A percentile compares a stretch with the other conserved stretches of the same genome.
Conservation (phyloP, 1,140 invertebrate genomes). For the Trachelipus rathkii region DNA sequence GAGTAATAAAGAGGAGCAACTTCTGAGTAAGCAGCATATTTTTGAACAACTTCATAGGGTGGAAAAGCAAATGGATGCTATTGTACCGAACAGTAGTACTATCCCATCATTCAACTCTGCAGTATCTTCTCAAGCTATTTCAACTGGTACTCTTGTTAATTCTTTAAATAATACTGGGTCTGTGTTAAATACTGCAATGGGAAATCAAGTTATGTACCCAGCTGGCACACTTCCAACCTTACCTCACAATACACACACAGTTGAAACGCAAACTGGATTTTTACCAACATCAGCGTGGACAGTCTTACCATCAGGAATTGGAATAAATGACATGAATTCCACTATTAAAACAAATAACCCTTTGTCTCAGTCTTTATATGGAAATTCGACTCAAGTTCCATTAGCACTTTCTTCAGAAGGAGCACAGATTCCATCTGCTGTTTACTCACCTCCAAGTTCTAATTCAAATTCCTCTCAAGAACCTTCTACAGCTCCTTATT, state of each 20-base stretch:
- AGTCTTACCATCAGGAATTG: conserved; percentile 32
- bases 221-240: conserved; percentile 36
- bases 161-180: conserved; percentile 43
- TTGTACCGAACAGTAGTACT: background rate
- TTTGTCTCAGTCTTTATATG: conserved; percentile 28
- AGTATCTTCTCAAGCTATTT: conserved; percentile 25
- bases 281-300: conserved; percentile 36
- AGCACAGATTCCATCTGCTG: conserved; percentile 35
- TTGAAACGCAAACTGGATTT: conserved; percentile 43
- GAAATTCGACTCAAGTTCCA: conserved; percentile 38
- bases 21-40: conserved; percentile 69
- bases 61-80: conserved; percentile 37
- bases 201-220: conserved; percentile 37
- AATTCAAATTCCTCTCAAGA: conserved; percentile 33
- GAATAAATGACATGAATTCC: conserved; percentile 32
- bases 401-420: conserved; percentile 40
- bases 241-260: conserved; percentile 42
- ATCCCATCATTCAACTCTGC: conserved; percentile 14
- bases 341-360: background rate
- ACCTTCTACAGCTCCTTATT: conserved; percentile 33
- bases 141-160: conserved; percentile 29
- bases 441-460: conserved; percentile 29
- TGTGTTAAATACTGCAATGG: conserved; percentile 45
- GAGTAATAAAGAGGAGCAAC: conserved; percentile 60
- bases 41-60: conserved; percentile 67